Percentiles rank a stretch among this genome's conserved stretches.
phyloP scores from a whole-genome alignment of 2,888 invertebrate species.

The Ametastegia equiseti region DNA sequence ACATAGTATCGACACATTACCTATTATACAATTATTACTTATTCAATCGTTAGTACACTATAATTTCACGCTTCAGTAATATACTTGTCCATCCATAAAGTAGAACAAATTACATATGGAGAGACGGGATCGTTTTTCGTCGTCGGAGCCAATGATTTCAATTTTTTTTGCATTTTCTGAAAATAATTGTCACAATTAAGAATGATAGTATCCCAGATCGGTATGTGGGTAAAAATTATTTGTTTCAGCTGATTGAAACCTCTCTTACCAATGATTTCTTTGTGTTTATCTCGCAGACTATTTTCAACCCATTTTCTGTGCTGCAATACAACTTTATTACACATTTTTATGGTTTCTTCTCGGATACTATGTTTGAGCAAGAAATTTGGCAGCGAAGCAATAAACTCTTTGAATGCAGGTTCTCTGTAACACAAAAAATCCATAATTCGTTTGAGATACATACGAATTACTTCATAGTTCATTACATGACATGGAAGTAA shows the following conservation, averaged over 20 bases:
- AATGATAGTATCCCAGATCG: not conserved
- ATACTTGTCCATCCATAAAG: constrained; percentile 68
- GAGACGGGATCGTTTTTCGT: constrained; percentile 67
- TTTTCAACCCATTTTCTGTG: constrained; percentile 66
- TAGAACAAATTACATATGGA: constrained; percentile 72
- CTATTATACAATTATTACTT: not conserved
- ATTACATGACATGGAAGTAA: not conserved
- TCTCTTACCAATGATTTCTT: constrained; percentile 65
- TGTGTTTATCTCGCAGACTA: constrained; percentile 63
- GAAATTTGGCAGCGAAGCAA: constrained; percentile 65
- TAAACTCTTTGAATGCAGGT: constrained; percentile 64
- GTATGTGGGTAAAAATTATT: not conserved
- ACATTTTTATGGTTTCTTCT: constrained; percentile 67
- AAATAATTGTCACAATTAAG: constrained; percentile 52
- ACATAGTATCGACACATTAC: not conserved
- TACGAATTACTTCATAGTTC: not conserved
- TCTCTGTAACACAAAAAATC: constrained; percentile 62
- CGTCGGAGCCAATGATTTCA: constrained; percentile 64
- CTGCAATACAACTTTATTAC: constrained; percentile 67
- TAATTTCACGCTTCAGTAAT: constrained; percentile 60
- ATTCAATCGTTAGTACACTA: not conserved
- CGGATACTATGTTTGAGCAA: constrained; percentile 64
- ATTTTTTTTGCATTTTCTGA: constrained; percentile 71
- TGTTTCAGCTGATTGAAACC: not conserved
- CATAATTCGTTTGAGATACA: not conserved